A percentile compares a stretch with the other conserved stretches of the same genome.
Evolutionary conservation across 2,113 vertebrate genomes (phyloP).

Genomic region (Zonotrichia leucophrys): DNA sequence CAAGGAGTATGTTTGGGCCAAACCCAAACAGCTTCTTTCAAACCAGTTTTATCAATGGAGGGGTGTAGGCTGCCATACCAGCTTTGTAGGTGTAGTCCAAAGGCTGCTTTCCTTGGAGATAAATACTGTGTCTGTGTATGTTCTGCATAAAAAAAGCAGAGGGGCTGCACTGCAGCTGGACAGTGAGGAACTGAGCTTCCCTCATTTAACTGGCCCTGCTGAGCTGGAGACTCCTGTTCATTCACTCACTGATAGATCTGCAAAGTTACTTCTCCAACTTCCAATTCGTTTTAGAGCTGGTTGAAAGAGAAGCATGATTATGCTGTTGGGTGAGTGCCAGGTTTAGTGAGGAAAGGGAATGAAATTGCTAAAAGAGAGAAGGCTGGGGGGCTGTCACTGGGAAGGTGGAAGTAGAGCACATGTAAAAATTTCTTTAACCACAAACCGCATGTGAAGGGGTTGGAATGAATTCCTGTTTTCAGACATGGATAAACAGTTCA

Average conservation of each 20-base stretch:
- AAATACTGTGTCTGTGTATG: background rate
- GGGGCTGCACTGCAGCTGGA: background rate
- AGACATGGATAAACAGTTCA: background rate
- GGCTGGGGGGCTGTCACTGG: background rate
- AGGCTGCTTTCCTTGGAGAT: background rate
- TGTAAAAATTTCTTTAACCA: background rate
- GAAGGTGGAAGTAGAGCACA: background rate
- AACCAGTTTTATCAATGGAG: background rate
- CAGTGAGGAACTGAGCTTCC: slow-evolving; percentile 15
- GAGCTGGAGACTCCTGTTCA: background rate
- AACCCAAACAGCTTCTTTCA: background rate
- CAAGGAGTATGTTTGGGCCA: background rate
- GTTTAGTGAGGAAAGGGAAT: background rate
- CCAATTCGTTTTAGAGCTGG: background rate
- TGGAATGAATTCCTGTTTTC: background rate
- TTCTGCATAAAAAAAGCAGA: background rate
- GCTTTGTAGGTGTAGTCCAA: background rate
- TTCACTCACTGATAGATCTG: background rate
- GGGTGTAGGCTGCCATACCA: background rate
- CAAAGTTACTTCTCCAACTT: background rate
- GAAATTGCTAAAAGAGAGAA: background rate
- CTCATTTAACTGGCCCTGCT: background rate
- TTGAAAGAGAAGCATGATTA: slow-evolving; percentile 4
- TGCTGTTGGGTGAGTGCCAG: background rate
- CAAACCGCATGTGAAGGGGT: background rate